A percentile compares a stretch with the other conserved stretches of the same genome.
Conservation (phyloP, 1,140 invertebrate species). For the Eurosta solidaginis region DNA sequence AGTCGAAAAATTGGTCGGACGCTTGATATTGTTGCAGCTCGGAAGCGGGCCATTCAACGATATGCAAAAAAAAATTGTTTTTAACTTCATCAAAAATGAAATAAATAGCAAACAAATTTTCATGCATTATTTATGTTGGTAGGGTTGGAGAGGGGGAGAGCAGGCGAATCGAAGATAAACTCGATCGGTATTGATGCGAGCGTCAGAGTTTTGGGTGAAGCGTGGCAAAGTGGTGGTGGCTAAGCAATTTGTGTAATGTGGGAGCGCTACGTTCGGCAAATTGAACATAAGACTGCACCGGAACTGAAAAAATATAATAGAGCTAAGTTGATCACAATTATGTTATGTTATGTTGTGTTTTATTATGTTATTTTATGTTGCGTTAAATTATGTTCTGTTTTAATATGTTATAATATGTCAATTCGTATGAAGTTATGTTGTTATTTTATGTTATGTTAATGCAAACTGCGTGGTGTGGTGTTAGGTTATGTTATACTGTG, state of each 20-base stretch:
- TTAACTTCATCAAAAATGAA: background rate
- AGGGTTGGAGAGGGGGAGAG: background rate
- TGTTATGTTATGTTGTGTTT: too few species aligned
- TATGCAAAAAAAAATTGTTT: slow-evolving; percentile 2
- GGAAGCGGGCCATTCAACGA: background rate
- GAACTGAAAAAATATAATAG: too few species aligned
- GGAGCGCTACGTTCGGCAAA: background rate
- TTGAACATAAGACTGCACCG: too few species aligned
- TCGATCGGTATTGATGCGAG: background rate
- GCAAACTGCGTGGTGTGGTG: too few species aligned
- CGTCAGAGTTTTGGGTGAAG: background rate
- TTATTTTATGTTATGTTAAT: too few species aligned
- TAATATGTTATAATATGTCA: too few species aligned
- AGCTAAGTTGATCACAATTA: too few species aligned
- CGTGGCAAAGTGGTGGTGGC: background rate
- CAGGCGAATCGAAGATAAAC: background rate
- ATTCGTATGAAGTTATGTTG: too few species aligned
- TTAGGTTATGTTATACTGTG: too few species aligned
- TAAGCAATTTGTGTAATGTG: background rate
- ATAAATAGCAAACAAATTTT: background rate
- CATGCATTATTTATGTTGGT: background rate
- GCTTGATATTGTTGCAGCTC: too few species aligned
- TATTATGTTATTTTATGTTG: too few species aligned
- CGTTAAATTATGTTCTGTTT: too few species aligned
- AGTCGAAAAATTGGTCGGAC: background rate